Conservation (phyloP, 2,113 vertebrate genomes). For the Crotalus tigris region DNA sequence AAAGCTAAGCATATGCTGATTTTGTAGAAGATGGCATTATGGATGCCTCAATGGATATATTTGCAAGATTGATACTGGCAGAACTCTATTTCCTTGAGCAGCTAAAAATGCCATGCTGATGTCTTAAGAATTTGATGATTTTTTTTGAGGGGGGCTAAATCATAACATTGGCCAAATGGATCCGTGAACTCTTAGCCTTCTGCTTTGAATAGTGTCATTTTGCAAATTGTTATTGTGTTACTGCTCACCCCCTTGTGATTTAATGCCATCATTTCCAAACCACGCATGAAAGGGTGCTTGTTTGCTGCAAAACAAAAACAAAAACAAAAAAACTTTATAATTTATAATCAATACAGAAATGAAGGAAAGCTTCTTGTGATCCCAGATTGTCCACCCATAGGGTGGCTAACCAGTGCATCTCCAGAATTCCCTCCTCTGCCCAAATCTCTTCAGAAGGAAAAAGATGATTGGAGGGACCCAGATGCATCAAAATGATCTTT, state of each 20-base stretch:
- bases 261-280: neutral
- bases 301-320: neutral
- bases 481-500: neutral
- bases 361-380: neutral
- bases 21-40: neutral
- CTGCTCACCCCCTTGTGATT: neutral
- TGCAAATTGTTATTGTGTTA: neutral
- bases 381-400: neutral
- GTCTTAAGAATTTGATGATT: constrained; percentile 1
- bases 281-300: neutral
- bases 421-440: neutral
- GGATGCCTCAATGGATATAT: neutral
- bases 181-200: neutral
- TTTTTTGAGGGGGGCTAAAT: neutral
- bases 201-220: neutral
- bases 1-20: constrained; percentile 5
- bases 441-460: neutral
- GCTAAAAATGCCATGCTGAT: constrained; percentile 5
- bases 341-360: neutral
- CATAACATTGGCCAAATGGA: neutral
- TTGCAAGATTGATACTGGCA: neutral
- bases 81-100: neutral
- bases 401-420: neutral
- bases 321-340: neutral
- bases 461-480: neutral